Percentiles rank a stretch among this genome's conserved stretches.
phyloP scores from a whole-genome alignment of 2,888 invertebrate species.

The Synergus japonicus region DNA sequence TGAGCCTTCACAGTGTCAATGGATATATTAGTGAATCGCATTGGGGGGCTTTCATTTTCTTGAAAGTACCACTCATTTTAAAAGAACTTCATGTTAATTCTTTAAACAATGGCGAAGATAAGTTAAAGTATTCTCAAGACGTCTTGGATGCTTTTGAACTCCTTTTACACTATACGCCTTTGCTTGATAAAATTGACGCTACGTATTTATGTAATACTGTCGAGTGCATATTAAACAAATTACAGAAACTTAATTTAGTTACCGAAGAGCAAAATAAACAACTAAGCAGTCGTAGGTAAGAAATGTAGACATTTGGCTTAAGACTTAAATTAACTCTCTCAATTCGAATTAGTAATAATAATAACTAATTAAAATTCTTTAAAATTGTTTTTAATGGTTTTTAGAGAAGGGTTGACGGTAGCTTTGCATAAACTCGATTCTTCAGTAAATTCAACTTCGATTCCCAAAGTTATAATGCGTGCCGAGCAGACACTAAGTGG shows the following conservation, averaged over 20 bases:
- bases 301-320: not conserved
- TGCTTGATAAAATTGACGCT: conserved; percentile 93
- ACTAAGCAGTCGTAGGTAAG: conserved; percentile 81
- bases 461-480: conserved; percentile 88
- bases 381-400: conserved; percentile 73
- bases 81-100: conserved; percentile 83
- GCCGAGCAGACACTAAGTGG: conserved; percentile 94
- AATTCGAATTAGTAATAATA: not conserved
- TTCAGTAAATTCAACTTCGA: conserved; percentile 83
- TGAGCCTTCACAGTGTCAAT: conserved; percentile 92
- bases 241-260: conserved; percentile 88
- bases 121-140: conserved; percentile 85
- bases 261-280: conserved; percentile 88
- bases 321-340: too few relatives aligned
- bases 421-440: conserved; percentile 85
- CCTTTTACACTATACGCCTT: conserved; percentile 89
- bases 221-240: conserved; percentile 89
- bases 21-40: conserved; percentile 91
- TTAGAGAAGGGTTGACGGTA: conserved; percentile 82
- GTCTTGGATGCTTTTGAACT: conserved; percentile 91
- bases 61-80: conserved; percentile 92
- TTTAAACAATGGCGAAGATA: conserved; percentile 79
- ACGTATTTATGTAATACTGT: conserved; percentile 93
- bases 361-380: not conserved
- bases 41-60: conserved; percentile 96